Evolutionary conservation across 2,797 vertebrate species (phyloP), one percentile per base, ranked within the genome.

Genomic region (Sebastes trivittatus): DNA sequence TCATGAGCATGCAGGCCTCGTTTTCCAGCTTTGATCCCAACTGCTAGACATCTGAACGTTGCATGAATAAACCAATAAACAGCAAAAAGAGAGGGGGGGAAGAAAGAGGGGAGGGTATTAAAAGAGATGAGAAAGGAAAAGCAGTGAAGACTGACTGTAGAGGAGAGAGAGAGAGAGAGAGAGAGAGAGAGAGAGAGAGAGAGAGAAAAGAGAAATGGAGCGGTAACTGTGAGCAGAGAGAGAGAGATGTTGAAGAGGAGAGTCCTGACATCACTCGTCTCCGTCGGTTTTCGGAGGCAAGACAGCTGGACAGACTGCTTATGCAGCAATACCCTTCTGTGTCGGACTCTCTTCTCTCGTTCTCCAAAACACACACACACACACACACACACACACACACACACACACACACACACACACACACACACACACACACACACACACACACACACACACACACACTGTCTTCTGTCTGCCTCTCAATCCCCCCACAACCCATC

Each of bases 241-340:
- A 73, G 69, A 84, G 78, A 88, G 83, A 87, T 66, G 83, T 84
- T 80, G 83, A 88, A 80, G 86, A 82, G 78, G 78, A 38, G 77
- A 88, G 80, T 78, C 80, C 87, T 89, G 93, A 91, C 90, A 86
- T 79, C 75, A 54, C 83, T 88, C 55, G 89, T 93, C 90, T 94
- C 81, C 1, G 38, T 70, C 11, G 80, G 61, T 88, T 90, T 86
- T 89, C 64, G 29, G 75, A 90, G 83, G 82, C 75, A 64, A 93
- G 93, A 94, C 93, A 92, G 90, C 84, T 88, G 91, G 90, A 92
- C 93, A 88, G 87, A 88, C 90, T 95, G 93, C 92, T 95, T 94
- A 95, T 94, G 85, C 93, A 92, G 93, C 92, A 90, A 94, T 93
- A 92, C 90, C 93, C 94, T 94, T 93, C 86, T 86, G 90, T 90